Conservation (phyloP, 2,113 vertebrate genomes). For the Odontesthes bonariensis region DNA sequence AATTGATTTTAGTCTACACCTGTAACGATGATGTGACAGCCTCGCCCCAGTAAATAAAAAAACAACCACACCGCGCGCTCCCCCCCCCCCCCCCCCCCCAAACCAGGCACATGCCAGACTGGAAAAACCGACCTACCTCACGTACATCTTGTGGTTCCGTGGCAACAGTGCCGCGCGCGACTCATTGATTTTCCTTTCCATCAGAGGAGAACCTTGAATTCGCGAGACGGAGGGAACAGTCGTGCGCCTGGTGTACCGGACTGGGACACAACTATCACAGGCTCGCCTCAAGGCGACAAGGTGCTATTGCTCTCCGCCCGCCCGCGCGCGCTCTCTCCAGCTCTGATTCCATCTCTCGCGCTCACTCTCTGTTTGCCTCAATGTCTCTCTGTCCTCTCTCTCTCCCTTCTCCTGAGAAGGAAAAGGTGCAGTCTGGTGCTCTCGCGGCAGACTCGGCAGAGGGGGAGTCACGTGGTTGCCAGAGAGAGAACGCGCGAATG, state of each 20-base stretch:
- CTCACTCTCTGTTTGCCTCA: constrained; percentile 9
- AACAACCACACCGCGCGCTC: not conserved
- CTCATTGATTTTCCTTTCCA: constrained; percentile 59
- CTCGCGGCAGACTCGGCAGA: constrained; percentile 68
- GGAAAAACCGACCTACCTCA: constrained; percentile 65
- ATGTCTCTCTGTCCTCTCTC: constrained; percentile 45
- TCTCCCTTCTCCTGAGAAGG: constrained; percentile 65
- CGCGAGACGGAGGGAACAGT: constrained; percentile 37
- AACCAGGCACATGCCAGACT: constrained; percentile 7
- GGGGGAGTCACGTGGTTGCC: constrained; percentile 70
- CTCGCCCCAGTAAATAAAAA: constrained; percentile 8
- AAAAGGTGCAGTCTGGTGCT: constrained; percentile 82
- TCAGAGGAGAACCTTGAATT: constrained; percentile 48
- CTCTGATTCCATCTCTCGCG: constrained; percentile 21
- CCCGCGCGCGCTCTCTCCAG: constrained; percentile 11
- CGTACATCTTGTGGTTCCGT: constrained; percentile 55
- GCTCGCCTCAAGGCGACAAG: constrained; percentile 67
- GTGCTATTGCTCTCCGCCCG: constrained; percentile 43
- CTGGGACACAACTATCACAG: constrained; percentile 62
- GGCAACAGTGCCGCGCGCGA: constrained; percentile 61
- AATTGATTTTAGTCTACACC: constrained; percentile 2
- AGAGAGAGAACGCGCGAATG: constrained; percentile 8
- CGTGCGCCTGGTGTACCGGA: constrained; percentile 54
- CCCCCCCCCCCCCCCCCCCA: not conserved
- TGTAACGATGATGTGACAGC: constrained; percentile 5